phyloP scores from a whole-genome alignment of 2,113 vertebrate species.

The Psilopsiagon aymara region DNA sequence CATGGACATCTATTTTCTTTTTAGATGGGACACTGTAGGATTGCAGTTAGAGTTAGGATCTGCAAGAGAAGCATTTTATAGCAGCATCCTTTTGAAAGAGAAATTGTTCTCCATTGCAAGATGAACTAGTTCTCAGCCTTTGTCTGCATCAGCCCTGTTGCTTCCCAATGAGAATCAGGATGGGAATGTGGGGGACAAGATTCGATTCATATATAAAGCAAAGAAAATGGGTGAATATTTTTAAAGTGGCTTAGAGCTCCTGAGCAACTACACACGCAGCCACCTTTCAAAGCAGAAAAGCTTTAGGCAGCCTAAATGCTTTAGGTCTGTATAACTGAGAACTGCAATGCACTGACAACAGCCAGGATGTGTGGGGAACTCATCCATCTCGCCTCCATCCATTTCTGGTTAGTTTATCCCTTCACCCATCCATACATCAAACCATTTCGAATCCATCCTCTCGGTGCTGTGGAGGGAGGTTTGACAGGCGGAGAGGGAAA shows the following conservation, averaged over 20 bases:
- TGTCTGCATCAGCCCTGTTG: no score
- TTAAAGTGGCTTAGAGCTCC: not conserved
- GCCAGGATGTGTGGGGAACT: not conserved
- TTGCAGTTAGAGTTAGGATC: not conserved
- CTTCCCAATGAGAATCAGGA: not conserved
- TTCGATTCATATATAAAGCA: no score
- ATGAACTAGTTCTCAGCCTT: not conserved
- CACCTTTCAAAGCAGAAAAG: not conserved
- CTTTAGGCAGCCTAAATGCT: not conserved
- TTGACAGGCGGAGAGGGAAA: not conserved
- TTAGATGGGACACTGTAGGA: rapidly evolving
- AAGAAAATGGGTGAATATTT: not conserved
- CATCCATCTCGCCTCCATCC: not conserved
- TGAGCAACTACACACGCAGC: not conserved
- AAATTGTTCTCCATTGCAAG: not conserved
- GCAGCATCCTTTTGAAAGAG: not conserved
- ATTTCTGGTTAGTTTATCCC: slow-evolving; percentile 1
- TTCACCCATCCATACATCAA: slow-evolving; percentile 8
- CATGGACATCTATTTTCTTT: not conserved
- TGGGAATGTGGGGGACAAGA: not conserved
- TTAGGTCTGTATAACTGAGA: not conserved
- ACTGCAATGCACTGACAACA: not conserved
- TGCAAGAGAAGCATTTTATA: not conserved
- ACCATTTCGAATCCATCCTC: slow-evolving; percentile 23
- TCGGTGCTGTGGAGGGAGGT: not conserved